Evolutionary conservation across 2,888 invertebrate species (phyloP).

Genomic region (Ferdinandea cuprea): DNA sequence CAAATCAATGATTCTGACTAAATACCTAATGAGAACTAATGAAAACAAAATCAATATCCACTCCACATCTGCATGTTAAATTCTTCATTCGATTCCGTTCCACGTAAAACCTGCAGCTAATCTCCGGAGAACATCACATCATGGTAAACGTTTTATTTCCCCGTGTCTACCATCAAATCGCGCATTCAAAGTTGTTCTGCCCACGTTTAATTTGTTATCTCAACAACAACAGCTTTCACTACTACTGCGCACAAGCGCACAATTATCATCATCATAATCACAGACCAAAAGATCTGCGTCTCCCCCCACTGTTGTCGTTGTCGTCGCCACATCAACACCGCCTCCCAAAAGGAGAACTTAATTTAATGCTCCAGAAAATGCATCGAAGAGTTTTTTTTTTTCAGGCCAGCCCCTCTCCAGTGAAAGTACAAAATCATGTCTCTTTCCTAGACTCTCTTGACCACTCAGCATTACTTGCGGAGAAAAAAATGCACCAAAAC

Average conservation of each 20-base stretch:
- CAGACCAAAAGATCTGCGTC: constrained; percentile 33
- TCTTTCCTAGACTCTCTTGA: constrained; percentile 1
- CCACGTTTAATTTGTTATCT: constrained; percentile 66
- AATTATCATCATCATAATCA: constrained; percentile 66
- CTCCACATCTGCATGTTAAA: too few relatives aligned
- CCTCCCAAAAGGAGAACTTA: constrained; percentile 36
- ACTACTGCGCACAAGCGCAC: constrained; percentile 54
- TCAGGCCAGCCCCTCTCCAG: constrained; percentile 23
- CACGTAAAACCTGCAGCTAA: constrained; percentile 41
- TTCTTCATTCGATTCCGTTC: too few relatives aligned
- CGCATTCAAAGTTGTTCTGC: constrained; percentile 48
- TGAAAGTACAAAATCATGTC: constrained; percentile 58
- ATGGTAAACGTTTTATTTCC: constrained; percentile 60
- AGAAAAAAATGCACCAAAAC: too few relatives aligned
- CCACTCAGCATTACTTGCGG: constrained; percentile 28
- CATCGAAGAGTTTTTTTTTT: background rate
- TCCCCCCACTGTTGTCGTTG: background rate
- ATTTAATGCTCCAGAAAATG: constrained; percentile 49
- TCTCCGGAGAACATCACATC: constrained; percentile 56
- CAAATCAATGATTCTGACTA: too few relatives aligned
- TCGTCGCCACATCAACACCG: background rate
- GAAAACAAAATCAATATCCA: too few relatives aligned
- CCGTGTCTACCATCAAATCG: constrained; percentile 25
- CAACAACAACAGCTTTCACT: constrained; percentile 66
- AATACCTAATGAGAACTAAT: too few relatives aligned